Percentiles rank a stretch among this genome's conserved stretches.
Evolutionary conservation across 1,140 invertebrate genomes (phyloP).

Genomic region (Battus philenor): DNA sequence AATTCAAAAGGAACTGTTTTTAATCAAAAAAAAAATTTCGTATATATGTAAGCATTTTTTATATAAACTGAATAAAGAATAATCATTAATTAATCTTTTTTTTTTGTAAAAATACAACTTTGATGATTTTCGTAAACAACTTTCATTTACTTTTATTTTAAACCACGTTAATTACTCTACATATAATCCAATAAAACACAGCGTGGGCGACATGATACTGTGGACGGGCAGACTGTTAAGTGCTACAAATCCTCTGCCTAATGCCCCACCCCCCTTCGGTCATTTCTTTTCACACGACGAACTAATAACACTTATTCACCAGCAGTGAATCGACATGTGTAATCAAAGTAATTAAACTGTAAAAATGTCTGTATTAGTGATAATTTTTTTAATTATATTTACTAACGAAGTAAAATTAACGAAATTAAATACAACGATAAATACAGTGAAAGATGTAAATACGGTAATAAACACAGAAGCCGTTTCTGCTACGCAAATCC

Average conservation of each 20-base stretch:
- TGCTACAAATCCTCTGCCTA: slow-evolving; percentile 68
- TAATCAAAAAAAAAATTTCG: too few relatives aligned
- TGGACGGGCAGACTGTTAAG: slow-evolving; percentile 66
- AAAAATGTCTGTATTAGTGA: slow-evolving; percentile 33
- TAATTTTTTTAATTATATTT: slow-evolving; percentile 42
- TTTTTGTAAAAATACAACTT: too few relatives aligned
- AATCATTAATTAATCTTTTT: too few relatives aligned
- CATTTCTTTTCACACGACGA: slow-evolving; percentile 42
- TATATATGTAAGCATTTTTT: too few relatives aligned
- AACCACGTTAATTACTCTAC: slow-evolving; percentile 32
- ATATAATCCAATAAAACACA: slow-evolving; percentile 63
- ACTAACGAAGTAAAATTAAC: slow-evolving; percentile 41
- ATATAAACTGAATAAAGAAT: too few relatives aligned
- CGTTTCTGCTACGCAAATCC: slow-evolving; percentile 55
- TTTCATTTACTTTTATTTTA: too few relatives aligned
- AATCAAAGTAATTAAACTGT: slow-evolving; percentile 26
- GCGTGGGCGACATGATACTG: slow-evolving; percentile 47
- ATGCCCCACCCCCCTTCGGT: slow-evolving; percentile 38
- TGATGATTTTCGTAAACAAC: too few relatives aligned
- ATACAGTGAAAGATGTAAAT: slow-evolving; percentile 39
- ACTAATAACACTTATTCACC: slow-evolving; percentile 10
- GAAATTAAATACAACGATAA: slow-evolving; percentile 20
- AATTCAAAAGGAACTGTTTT: too few relatives aligned
- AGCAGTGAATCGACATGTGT: slow-evolving; percentile 38
- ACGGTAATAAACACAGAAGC: slow-evolving; percentile 31